These are phyloP conservation scores for Oryzias woworae DNA, from an alignment of 2,113 vertebrate genomes.

Conservation along the genomic window DNA sequence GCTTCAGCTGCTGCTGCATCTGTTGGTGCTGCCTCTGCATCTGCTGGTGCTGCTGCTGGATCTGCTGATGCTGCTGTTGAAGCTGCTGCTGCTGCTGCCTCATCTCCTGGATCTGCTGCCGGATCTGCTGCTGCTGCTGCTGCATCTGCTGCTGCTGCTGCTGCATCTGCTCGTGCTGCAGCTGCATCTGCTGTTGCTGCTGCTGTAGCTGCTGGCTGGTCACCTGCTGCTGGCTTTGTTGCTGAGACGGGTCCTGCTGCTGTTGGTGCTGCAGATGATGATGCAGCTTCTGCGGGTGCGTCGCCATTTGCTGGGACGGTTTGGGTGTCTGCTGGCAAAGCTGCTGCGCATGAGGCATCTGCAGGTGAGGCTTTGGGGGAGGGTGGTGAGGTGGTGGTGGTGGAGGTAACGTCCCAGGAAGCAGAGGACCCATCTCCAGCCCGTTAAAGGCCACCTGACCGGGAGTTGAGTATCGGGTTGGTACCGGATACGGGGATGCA, in stretches of 20 bases:
- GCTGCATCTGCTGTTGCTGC: constrained; percentile 77
- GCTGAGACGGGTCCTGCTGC: constrained; percentile 66
- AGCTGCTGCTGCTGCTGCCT: constrained; percentile 81
- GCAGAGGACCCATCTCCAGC: constrained; percentile 81
- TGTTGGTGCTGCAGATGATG: constrained; percentile 52
- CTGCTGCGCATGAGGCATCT: constrained; percentile 42
- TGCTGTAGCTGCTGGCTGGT: constrained; percentile 68
- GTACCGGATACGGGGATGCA: constrained; percentile 78
- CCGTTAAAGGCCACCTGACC: constrained; percentile 87
- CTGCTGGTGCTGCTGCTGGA: constrained; percentile 80
- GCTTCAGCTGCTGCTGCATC: constrained; percentile 81
- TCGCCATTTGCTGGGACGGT: constrained; percentile 31
- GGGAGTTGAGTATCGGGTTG: constrained; percentile 84
- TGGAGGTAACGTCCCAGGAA: constrained; percentile 79
- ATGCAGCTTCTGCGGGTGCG: constrained; percentile 38
- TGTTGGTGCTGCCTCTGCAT: constrained; percentile 81
- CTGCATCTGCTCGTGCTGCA: constrained; percentile 78
- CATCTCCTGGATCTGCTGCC: constrained; percentile 79
- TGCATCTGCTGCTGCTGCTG: constrained; percentile 80
- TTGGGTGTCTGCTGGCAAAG: constrained; percentile 46
- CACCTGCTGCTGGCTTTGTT: constrained; percentile 46
- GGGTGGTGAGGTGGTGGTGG: constrained; percentile 78
- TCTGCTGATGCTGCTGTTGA: constrained; percentile 81
- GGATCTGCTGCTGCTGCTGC: constrained; percentile 79
- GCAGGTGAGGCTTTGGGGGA: constrained; percentile 70